These are phyloP conservation scores for Himalopsyche tibetana DNA, from an alignment of 2,888 invertebrate genomes.

Conservation along the genomic window DNA sequence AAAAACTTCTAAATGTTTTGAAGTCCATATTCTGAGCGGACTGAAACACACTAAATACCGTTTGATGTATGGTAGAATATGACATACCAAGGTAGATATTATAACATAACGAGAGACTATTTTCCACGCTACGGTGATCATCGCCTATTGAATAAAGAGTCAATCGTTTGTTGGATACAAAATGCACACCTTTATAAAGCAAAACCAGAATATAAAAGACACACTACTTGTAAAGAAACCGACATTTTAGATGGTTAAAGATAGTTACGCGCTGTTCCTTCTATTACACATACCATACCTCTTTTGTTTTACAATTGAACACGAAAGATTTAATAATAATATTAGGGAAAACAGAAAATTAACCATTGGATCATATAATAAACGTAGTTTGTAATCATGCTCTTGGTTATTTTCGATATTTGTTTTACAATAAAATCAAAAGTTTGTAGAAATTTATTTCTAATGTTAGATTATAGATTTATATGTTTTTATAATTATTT, in stretches of 20 bases:
- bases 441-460: too few relatives aligned
- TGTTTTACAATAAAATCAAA: too few relatives aligned
- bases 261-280: neutral
- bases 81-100: slow-evolving; percentile 44
- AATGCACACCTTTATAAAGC: slow-evolving; percentile 46
- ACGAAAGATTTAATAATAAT: too few relatives aligned
- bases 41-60: slow-evolving; percentile 25
- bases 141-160: slow-evolving; percentile 58
- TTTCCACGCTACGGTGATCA: slow-evolving; percentile 62
- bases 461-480: too few relatives aligned
- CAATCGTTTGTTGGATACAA: slow-evolving; percentile 50
- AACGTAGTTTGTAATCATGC: too few relatives aligned
- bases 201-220: slow-evolving; percentile 45
- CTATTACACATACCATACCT: too few relatives aligned
- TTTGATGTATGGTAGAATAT: neutral
- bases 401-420: too few relatives aligned
- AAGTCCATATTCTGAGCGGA: neutral
- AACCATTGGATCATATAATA: too few relatives aligned
- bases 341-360: too few relatives aligned
- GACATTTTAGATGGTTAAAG: slow-evolving; percentile 4
- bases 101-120: slow-evolving; percentile 61
- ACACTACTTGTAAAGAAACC: slow-evolving; percentile 57
- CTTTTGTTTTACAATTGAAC: too few relatives aligned
- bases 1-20: too few relatives aligned
- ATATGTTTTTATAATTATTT: too few relatives aligned